These are phyloP conservation scores for Ovibos moschatus DNA, from an alignment of 2,113 vertebrate species.

Conservation along the genomic window DNA sequence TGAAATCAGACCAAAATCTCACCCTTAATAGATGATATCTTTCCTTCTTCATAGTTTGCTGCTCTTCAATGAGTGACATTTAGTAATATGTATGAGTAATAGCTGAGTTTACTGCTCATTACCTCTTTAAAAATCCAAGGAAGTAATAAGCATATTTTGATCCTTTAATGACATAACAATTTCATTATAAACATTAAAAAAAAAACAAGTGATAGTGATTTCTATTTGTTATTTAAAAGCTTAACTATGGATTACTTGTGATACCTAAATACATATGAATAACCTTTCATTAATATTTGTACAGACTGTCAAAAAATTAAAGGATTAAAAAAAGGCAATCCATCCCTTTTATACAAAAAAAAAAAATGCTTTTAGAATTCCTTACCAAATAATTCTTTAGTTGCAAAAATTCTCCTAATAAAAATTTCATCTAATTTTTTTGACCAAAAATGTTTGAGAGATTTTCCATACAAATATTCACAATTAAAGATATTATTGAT, in stretches of 20 bases:
- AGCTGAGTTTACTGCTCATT: slow-evolving; percentile 81
- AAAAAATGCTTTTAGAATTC: not conserved
- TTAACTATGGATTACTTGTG: slow-evolving; percentile 35
- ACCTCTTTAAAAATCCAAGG: slow-evolving; percentile 74
- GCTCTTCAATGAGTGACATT: slow-evolving; percentile 76
- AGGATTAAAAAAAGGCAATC: not conserved
- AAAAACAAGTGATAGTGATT: slow-evolving; percentile 61
- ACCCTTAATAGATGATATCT: slow-evolving; percentile 53
- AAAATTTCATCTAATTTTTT: not conserved
- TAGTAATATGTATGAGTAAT: slow-evolving; percentile 77
- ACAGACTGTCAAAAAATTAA: not conserved
- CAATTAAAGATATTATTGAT: not conserved
- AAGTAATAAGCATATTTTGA: slow-evolving; percentile 69
- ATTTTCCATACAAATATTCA: not conserved
- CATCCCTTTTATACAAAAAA: slow-evolving; percentile 42
- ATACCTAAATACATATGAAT: slow-evolving; percentile 63
- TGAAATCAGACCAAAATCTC: slow-evolving; percentile 71
- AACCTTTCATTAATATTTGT: slow-evolving; percentile 59
- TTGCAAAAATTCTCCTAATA: not conserved
- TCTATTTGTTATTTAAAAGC: slow-evolving; percentile 69
- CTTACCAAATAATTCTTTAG: not conserved
- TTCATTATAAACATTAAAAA: slow-evolving; percentile 77
- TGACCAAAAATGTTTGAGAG: not conserved
- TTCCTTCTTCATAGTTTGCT: slow-evolving; percentile 44
- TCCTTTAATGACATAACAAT: slow-evolving; percentile 76